These are phyloP conservation scores for Trachelus stipa DNA, from an alignment of 2,888 invertebrate genomes.

Conservation along the genomic window DNA sequence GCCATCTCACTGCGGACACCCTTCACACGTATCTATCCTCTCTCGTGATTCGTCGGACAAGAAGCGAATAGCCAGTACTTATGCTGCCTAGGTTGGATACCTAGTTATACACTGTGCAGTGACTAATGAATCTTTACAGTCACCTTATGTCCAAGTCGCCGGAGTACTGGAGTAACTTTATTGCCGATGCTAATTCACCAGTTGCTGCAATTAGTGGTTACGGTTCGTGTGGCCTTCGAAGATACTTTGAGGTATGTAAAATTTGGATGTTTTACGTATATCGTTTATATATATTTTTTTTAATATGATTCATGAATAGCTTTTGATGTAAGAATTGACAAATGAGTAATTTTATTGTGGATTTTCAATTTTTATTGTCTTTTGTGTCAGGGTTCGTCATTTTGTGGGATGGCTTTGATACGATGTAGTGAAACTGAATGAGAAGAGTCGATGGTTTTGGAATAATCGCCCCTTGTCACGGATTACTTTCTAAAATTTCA, in stretches of 20 bases:
- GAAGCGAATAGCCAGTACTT: constrained; percentile 1
- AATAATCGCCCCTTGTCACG: background rate
- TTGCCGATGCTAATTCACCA: constrained; percentile 61
- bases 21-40: background rate
- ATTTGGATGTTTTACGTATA: background rate
- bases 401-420: background rate
- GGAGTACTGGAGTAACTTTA: constrained; percentile 52
- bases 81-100: constrained; percentile 20
- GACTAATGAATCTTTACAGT: constrained; percentile 43
- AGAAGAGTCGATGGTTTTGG: background rate
- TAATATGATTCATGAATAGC: background rate
- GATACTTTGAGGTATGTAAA: background rate
- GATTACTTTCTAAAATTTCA: background rate
- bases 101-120: constrained; percentile 53
- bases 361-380: background rate
- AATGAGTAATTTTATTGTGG: background rate
- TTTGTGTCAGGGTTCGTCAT: background rate
- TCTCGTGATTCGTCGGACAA: background rate
- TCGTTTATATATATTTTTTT: no score
- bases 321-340: background rate
- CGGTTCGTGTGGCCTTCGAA: background rate
- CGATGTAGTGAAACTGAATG: background rate
- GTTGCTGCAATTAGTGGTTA: constrained; percentile 56
- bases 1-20: background rate
- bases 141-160: constrained; percentile 51